A percentile compares a stretch with the other conserved stretches of the same genome.
Evolutionary conservation across 2,113 vertebrate species (phyloP).

Genomic region (Girardinichthys multiradiatus): DNA sequence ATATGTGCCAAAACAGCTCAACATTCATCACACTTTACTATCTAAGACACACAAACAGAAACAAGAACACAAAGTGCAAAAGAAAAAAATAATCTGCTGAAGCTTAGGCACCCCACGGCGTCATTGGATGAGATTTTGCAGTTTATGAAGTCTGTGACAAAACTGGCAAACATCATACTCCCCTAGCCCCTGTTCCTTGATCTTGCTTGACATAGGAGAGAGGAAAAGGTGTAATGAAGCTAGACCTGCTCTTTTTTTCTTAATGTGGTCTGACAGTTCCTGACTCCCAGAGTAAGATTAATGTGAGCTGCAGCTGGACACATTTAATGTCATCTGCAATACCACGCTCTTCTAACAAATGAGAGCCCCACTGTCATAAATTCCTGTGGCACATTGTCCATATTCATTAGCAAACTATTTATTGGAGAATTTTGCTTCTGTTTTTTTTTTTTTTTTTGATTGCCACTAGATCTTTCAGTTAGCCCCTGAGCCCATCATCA

Average conservation of each 20-base stretch:
- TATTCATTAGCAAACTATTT: slow-evolving; percentile 77
- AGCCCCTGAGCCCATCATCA: slow-evolving; percentile 20
- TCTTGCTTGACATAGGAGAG: slow-evolving; percentile 32
- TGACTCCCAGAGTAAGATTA: slow-evolving; percentile 72
- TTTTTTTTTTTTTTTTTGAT: slow-evolving; percentile 42
- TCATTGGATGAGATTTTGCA: slow-evolving; percentile 6
- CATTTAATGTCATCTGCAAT: slow-evolving; percentile 74
- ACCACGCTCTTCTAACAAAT: slow-evolving; percentile 59
- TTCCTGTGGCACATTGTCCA: slow-evolving; percentile 65
- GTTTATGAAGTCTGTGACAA: slow-evolving; percentile 16
- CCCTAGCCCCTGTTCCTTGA: slow-evolving; percentile 6
- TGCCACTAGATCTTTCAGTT: slow-evolving; percentile 51
- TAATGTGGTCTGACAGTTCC: slow-evolving; percentile 65
- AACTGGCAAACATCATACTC: slow-evolving; percentile 18
- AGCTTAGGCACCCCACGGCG: neutral
- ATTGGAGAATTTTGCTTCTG: slow-evolving; percentile 64
- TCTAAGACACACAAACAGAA: slow-evolving; percentile 16
- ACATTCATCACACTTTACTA: slow-evolving; percentile 39
- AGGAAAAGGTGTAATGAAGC: slow-evolving; percentile 60
- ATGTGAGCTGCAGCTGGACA: slow-evolving; percentile 61
- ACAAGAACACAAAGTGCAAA: slow-evolving; percentile 7
- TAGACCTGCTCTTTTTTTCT: slow-evolving; percentile 46
- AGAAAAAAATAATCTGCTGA: neutral
- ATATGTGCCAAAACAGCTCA: slow-evolving; percentile 30
- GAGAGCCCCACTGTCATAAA: slow-evolving; percentile 64